Evolutionary conservation across 37 sponge, comb jelly and placozoan species (phyloP).

Genomic region (Sycon ciliatum): DNA sequence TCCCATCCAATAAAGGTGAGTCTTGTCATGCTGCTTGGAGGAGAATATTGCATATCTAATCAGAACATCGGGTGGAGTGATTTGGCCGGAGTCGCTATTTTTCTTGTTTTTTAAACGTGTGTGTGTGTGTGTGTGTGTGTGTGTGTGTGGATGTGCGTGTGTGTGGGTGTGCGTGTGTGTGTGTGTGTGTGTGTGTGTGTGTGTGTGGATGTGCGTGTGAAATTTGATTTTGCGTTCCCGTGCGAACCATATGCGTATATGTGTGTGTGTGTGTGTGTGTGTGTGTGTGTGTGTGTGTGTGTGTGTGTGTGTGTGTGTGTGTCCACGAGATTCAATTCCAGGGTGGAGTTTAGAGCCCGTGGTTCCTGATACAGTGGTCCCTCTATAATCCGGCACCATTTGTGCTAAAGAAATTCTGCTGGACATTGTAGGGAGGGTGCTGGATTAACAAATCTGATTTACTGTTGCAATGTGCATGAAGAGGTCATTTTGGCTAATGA

Average conservation of each 20-base stretch:
- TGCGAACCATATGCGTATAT: slow-evolving; percentile 25
- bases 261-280: slow-evolving; percentile 5
- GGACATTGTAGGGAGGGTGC: no score
- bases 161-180: neutral
- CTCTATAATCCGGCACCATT: no score
- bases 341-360: no score
- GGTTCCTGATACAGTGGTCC: no score
- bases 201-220: neutral
- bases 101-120: neutral
- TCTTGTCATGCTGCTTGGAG: neutral
- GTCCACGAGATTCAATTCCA: no score
- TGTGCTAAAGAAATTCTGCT: no score
- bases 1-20: slow-evolving; percentile 63
- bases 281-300: slow-evolving; percentile 5
- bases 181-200: slow-evolving; percentile 5
- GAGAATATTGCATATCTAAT: no score
- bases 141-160: neutral
- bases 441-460: no score
- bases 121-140: slow-evolving; percentile 5
- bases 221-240: neutral
- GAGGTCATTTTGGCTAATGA: no score
- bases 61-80: no score
- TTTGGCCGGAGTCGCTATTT: neutral
- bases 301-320: slow-evolving; percentile 5
- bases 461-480: no score